These are phyloP conservation scores for Eulemur rufifrons DNA, from an alignment of 2,113 vertebrate genomes.

Conservation along the genomic window DNA sequence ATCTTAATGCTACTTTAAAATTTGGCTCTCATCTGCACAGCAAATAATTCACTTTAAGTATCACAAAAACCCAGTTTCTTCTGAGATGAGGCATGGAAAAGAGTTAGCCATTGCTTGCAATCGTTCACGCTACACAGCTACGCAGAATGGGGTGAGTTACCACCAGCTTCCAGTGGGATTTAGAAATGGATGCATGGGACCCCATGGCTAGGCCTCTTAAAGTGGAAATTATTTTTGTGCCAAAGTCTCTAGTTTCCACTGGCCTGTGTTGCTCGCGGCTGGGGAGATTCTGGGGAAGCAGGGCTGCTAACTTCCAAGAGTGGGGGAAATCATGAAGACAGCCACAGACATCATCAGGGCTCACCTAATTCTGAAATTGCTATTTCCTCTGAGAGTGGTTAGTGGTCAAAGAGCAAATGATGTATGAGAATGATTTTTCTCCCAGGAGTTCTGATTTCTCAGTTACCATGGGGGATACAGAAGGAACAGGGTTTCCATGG, in stretches of 20 bases:
- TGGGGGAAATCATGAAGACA: neutral
- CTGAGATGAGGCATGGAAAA: neutral
- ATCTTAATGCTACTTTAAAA: slow-evolving; percentile 51
- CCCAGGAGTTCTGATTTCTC: neutral
- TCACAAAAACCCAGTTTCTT: neutral
- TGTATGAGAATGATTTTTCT: neutral
- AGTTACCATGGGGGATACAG: neutral
- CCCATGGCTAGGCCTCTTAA: neutral
- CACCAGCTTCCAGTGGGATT: neutral
- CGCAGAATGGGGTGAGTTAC: neutral
- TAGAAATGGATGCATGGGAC: neutral
- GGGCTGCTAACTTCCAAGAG: neutral
- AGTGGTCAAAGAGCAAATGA: neutral
- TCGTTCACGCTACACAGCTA: neutral
- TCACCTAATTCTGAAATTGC: neutral
- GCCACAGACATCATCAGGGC: neutral
- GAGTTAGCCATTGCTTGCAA: neutral
- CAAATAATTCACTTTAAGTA: slow-evolving; percentile 29
- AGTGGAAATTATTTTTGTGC: neutral
- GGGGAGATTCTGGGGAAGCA: neutral
- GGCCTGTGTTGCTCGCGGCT: neutral
- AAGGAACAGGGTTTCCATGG: neutral
- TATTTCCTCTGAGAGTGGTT: neutral
- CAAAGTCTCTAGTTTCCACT: neutral
- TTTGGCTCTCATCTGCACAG: neutral